Conservation (phyloP, 1,140 invertebrate genomes). For the Choristoneura fumiferana region DNA sequence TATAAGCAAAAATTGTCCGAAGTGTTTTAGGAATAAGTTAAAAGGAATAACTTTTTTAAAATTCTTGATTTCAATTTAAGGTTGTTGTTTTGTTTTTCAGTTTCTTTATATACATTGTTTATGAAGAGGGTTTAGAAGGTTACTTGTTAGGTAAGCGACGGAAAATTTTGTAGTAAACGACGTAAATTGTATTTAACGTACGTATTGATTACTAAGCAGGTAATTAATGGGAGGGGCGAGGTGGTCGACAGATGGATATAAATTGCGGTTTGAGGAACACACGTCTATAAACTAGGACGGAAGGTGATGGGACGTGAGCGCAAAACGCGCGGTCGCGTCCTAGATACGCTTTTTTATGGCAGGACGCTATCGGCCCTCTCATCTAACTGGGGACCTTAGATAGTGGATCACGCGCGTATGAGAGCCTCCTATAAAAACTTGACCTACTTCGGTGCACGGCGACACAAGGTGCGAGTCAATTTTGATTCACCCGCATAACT, state of each 20-base stretch:
- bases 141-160: slow-evolving; percentile 18
- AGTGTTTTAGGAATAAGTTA: slow-evolving; percentile 24
- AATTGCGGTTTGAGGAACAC: slow-evolving; percentile 52
- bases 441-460: slow-evolving; percentile 36
- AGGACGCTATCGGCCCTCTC: slow-evolving; percentile 68
- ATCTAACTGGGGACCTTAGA: slow-evolving; percentile 64
- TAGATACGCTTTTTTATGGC: slow-evolving; percentile 69
- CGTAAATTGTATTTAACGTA: slow-evolving; percentile 27
- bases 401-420: slow-evolving; percentile 55
- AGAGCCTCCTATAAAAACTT: slow-evolving; percentile 50
- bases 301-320: slow-evolving; percentile 58
- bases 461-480: slow-evolving; percentile 33
- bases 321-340: slow-evolving; percentile 51
- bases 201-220: not conserved
- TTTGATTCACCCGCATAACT: not conserved
- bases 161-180: slow-evolving; percentile 20
- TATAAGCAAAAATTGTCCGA: slow-evolving; percentile 26
- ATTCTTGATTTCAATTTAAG: slow-evolving; percentile 1
- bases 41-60: slow-evolving; percentile 5
- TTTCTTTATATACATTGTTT: not conserved
- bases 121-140: not conserved
- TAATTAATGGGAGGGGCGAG: slow-evolving; percentile 43
- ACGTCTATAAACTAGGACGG: slow-evolving; percentile 60
- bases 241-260: slow-evolving; percentile 29
- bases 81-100: not conserved